Conservation (phyloP, 2,797 vertebrate genomes). For the Chloroceryle amazona region DNA sequence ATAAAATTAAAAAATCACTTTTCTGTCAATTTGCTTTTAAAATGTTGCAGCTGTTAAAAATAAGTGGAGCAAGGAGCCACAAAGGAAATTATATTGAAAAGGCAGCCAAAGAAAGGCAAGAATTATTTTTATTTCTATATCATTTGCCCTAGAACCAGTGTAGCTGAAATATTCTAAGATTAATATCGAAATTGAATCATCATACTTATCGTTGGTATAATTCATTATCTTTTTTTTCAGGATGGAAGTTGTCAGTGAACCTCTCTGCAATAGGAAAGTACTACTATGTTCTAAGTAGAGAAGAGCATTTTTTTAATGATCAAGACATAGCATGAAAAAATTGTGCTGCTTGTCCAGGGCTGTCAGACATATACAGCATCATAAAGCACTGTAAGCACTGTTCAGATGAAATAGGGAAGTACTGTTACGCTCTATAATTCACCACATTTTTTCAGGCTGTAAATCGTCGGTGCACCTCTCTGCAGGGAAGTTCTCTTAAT, state of each 20-base stretch:
- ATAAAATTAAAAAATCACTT: neutral
- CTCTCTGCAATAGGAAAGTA: neutral
- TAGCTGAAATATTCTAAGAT: neutral
- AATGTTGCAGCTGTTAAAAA: neutral
- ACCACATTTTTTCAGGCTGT: neutral
- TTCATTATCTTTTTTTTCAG: neutral
- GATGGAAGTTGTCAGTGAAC: neutral
- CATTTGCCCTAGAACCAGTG: neutral
- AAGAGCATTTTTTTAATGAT: neutral
- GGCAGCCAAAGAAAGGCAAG: neutral
- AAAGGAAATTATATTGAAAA: neutral
- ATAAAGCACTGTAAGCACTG: neutral
- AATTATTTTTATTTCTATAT: neutral
- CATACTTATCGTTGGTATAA: neutral
- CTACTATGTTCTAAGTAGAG: neutral
- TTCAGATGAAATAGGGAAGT: neutral
- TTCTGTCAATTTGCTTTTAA: neutral
- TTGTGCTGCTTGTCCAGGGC: neutral
- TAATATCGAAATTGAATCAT: neutral
- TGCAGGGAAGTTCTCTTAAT: neutral
- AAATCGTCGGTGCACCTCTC: neutral
- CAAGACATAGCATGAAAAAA: neutral
- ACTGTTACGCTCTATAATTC: neutral
- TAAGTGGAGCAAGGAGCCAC: neutral
- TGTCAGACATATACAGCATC: neutral